phyloP scores from a whole-genome alignment of 2,888 invertebrate genomes.

The Leptothorax acervorum region DNA sequence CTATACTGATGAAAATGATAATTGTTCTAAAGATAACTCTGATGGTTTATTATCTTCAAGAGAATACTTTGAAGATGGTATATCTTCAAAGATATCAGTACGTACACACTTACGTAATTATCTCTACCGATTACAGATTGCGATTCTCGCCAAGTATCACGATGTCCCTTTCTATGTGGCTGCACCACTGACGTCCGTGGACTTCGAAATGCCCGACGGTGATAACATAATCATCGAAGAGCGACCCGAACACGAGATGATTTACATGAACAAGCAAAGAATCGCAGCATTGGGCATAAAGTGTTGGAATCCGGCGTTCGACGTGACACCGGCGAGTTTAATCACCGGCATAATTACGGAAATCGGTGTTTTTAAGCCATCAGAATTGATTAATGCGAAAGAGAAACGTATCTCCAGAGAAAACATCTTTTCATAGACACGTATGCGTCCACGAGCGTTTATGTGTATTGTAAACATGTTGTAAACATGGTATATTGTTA shows the following conservation, averaged over 20 bases:
- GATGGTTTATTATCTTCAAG: no score
- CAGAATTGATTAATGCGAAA: conserved; percentile 81
- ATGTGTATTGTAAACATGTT: not conserved
- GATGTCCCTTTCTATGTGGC: conserved; percentile 98
- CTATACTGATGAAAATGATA: not conserved
- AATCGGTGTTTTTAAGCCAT: conserved; percentile 93
- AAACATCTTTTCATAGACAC: not conserved
- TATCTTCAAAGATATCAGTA: not conserved
- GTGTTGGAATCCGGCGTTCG: conserved; percentile 99
- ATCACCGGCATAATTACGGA: conserved; percentile 98
- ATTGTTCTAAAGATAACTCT: not conserved
- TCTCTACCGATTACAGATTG: conserved; percentile 87
- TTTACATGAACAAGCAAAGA: conserved; percentile 93
- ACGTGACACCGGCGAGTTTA: conserved; percentile 96
- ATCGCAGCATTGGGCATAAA: conserved; percentile 96
- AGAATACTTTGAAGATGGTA: not conserved
- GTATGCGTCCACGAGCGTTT: not conserved
- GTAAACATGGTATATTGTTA: not conserved
- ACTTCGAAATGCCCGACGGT: conserved; percentile 92
- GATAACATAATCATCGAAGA: conserved; percentile 96
- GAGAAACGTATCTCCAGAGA: not conserved
- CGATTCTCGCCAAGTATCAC: conserved; percentile 96
- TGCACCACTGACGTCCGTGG: conserved; percentile 97
- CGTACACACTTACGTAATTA: not conserved
- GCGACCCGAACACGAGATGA: conserved; percentile 96